Conservation (phyloP, 2,888 invertebrate species). For the Aporophyla nigra region DNA sequence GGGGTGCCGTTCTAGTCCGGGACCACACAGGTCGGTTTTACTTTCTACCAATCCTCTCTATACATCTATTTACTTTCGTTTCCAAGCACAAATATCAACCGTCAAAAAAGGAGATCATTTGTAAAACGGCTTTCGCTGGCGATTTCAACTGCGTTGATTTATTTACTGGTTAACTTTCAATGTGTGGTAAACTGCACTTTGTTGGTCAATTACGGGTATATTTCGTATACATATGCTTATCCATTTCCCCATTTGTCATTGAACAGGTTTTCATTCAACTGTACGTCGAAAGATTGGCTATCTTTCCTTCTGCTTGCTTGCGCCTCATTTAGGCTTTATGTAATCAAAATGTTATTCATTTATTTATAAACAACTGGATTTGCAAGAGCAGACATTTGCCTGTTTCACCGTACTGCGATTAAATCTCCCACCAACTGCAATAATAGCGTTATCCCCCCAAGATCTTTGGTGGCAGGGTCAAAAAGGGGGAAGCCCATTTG, state of each 20-base stretch:
- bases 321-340: constrained; percentile 40
- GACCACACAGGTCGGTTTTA: constrained; percentile 43
- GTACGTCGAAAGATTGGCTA: constrained; percentile 26
- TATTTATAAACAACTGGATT: constrained; percentile 25
- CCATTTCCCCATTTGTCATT: constrained; percentile 44
- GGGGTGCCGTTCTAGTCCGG: neutral
- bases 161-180: constrained; percentile 55
- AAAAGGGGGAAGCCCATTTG: constrained; percentile 17
- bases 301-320: constrained; percentile 31
- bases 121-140: constrained; percentile 64
- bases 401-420: constrained; percentile 13
- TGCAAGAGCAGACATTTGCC: constrained; percentile 10
- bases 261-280: constrained; percentile 39
- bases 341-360: constrained; percentile 18
- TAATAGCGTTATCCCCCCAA: constrained; percentile 43
- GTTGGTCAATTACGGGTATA: constrained; percentile 51
- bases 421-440: constrained; percentile 24
- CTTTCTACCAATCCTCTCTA: constrained; percentile 50
- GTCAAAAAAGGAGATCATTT: constrained; percentile 69
- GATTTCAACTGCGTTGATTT: constrained; percentile 61
- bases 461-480: constrained; percentile 28
- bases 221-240: constrained; percentile 36
- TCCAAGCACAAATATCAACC: constrained; percentile 48
- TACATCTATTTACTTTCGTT: constrained; percentile 59
- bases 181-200: constrained; percentile 50